Percentiles rank a stretch among this genome's conserved stretches.
Conservation (phyloP, 2,888 invertebrate genomes). For the Aphrophora alni region DNA sequence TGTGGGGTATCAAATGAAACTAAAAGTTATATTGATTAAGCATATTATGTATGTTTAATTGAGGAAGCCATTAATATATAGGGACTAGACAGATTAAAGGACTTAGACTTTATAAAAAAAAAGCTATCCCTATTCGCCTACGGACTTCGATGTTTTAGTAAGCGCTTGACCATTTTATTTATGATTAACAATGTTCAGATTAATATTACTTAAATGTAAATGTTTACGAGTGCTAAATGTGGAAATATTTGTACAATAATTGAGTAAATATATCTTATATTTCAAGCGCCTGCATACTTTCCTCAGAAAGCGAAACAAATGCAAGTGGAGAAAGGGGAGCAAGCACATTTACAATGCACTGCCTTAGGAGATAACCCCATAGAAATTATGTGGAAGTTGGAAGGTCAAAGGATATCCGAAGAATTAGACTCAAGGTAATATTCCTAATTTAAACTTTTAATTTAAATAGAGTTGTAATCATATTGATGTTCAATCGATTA, state of each 20-base stretch:
- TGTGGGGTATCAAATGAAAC: too few relatives aligned
- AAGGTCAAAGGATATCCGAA: conserved; percentile 75
- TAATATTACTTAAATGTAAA: not conserved
- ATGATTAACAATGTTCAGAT: not conserved
- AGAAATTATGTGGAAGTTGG: conserved; percentile 81
- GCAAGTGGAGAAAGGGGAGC: conserved; percentile 81
- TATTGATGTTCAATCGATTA: too few relatives aligned
- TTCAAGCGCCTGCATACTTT: conserved; percentile 81
- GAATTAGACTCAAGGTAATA: conserved; percentile 71
- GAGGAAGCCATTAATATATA: too few relatives aligned
- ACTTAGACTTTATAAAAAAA: too few relatives aligned
- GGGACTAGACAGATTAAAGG: too few relatives aligned
- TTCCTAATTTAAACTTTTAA: conserved; percentile 13
- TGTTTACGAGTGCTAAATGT: conserved; percentile 13
- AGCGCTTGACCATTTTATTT: not conserved
- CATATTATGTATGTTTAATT: too few relatives aligned
- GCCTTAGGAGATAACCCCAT: conserved; percentile 88
- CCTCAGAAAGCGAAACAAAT: conserved; percentile 82
- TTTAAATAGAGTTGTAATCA: too few relatives aligned
- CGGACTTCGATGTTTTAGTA: conserved; percentile 53
- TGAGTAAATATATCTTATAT: conserved; percentile 11
- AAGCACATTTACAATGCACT: conserved; percentile 84
- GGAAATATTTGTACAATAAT: conserved; percentile 39
- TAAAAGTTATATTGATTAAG: too few relatives aligned
- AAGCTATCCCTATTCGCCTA: too few relatives aligned